Evolutionary conservation across 2,797 vertebrate genomes (phyloP).

Genomic region (Halcyon badia): DNA sequence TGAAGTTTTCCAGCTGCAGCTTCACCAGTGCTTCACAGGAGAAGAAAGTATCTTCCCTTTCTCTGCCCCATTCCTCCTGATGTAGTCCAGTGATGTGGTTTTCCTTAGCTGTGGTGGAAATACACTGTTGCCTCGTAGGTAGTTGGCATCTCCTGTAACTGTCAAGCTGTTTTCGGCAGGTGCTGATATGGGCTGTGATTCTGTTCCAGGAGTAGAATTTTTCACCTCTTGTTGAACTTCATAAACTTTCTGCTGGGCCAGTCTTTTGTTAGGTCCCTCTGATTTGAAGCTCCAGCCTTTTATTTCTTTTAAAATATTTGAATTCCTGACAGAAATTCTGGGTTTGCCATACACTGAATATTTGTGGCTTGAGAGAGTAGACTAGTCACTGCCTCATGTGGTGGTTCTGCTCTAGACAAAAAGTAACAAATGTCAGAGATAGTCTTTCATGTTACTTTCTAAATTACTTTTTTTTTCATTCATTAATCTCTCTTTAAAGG

Average conservation of each 20-base stretch:
- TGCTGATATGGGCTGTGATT: neutral
- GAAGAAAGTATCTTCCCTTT: neutral
- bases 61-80: neutral
- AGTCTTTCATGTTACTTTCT: neutral
- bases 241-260: neutral
- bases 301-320: neutral
- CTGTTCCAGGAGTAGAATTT: neutral
- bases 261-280: neutral
- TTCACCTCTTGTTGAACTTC: neutral
- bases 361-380: neutral
- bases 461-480: neutral
- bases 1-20: too few species aligned
- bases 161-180: neutral
- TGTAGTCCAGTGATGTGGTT: neutral
- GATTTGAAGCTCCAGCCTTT: neutral
- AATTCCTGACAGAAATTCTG: neutral
- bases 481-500: neutral
- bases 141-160: neutral
- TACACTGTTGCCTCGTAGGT: fast-evolving
- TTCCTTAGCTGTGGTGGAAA: neutral
- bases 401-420: neutral
- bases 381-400: neutral
- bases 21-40: too few species aligned
- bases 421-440: neutral
- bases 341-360: neutral